Evolutionary conservation across 2,797 vertebrate genomes (phyloP), one percentile per base, ranked within the genome.

Genomic region (Sandelia bainsii): DNA sequence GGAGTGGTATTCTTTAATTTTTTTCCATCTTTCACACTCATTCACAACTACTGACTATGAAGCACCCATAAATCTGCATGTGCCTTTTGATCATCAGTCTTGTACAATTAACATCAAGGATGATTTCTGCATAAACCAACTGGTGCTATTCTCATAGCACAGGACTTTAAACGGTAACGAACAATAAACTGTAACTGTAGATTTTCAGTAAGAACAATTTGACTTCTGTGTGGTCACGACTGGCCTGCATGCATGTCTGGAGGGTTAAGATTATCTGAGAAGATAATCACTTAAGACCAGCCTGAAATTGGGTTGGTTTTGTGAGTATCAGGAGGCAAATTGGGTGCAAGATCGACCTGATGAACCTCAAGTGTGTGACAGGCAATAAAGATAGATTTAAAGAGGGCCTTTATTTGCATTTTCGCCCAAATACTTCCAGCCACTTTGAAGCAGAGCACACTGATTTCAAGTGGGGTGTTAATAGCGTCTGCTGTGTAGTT

Each of bases 201-300:
- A 12, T 40, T 46, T 51, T 58, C 17, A 56, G 50, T 54, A 13
- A 56, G 27, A 6, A 20, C 20, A 16, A 37, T 29, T 51, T 51
- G 17, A 50, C 37, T 50, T 44, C n/a, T 29, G 60, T 9, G 20
- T 12, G 53, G 40, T 29, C 42, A 40, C 44, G 11, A 48, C 14
- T 5, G 2, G 39, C 17, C 17, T 16, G 25, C 13, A 39, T 44
- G 25, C 23, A 34, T 50, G 60, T 80, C 54, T 71, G 57, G 32
- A 56, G 52, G 60, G 42, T 23, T 45, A n/a, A 13, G 29, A 80
- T 77, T 72, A 80, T 69, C 66, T 23, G n/a, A 45, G 61, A 71
- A 49, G 68, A 78, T 72, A 80, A 84, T 79, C 57, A 66, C 62
- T 63, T 76, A 82, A 80, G 45, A 78, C 51, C 68, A 14, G 44